Percentiles rank a stretch among this genome's conserved stretches.
phyloP scores from a whole-genome alignment of 2,797 vertebrate species.

The Lemur catta region DNA sequence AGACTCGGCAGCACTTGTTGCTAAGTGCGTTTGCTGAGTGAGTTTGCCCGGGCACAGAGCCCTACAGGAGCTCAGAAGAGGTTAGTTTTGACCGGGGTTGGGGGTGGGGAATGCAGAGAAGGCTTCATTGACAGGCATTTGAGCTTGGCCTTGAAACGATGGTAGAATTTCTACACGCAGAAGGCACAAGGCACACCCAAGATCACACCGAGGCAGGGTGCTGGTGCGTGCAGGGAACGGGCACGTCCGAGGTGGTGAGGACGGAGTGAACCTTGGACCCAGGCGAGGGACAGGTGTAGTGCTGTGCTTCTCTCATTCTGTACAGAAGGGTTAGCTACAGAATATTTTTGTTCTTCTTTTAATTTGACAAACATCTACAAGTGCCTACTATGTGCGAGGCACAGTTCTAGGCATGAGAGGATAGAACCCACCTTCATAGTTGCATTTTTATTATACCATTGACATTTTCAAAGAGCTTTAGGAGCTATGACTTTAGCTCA shows the following conservation, averaged over 20 bases:
- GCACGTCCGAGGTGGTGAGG: background rate
- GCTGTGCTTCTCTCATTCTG: background rate
- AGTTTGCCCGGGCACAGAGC: background rate
- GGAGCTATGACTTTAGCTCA: background rate
- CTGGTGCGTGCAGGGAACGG: background rate
- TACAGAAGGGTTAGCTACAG: background rate
- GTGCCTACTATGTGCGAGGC: background rate
- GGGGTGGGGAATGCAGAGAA: too few relatives aligned
- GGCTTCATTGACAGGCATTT: background rate
- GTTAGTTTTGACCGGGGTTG: background rate
- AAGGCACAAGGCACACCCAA: too few relatives aligned
- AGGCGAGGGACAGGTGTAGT: background rate
- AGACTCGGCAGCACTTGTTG: background rate
- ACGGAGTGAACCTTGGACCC: background rate
- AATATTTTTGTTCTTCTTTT: background rate
- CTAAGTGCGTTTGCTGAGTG: too few relatives aligned
- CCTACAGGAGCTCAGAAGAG: background rate
- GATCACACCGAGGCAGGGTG: accelerated
- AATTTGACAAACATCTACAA: background rate
- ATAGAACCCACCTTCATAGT: background rate
- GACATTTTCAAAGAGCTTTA: slow-evolving; percentile 17
- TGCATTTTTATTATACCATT: background rate
- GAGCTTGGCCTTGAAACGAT: background rate
- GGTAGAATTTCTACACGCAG: background rate
- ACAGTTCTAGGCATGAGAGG: background rate